Evolutionary conservation across 2,797 vertebrate species (phyloP).

Genomic region (Neopelma chrysocephalum): DNA sequence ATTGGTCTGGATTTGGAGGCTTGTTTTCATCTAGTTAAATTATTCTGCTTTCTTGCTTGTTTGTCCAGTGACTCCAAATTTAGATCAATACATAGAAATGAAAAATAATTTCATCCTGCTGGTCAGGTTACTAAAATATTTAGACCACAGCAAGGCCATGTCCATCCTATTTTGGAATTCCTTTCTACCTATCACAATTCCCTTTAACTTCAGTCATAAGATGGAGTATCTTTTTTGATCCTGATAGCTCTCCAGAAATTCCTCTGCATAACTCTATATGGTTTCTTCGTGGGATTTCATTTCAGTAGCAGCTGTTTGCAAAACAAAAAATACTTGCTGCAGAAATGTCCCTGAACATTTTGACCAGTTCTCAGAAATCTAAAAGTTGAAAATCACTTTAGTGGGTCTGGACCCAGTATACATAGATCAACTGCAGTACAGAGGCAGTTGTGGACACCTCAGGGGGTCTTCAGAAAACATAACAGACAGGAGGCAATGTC

Average conservation of each 20-base stretch:
- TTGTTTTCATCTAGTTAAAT: neutral
- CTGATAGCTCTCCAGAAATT: neutral
- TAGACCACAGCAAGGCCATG: neutral
- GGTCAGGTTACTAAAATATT: neutral
- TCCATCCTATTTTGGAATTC: neutral
- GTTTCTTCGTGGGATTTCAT: neutral
- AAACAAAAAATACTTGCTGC: neutral
- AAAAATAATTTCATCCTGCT: neutral
- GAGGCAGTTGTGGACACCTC: neutral
- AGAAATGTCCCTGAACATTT: neutral
- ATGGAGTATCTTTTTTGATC: neutral
- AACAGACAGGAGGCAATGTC: neutral
- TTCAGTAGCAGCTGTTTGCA: neutral
- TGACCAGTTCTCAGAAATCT: neutral
- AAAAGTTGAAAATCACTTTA: constrained; percentile 3
- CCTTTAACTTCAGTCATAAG: neutral
- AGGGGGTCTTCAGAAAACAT: neutral
- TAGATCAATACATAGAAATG: neutral
- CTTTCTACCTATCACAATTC: neutral
- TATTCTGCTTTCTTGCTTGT: neutral
- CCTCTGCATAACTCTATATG: neutral
- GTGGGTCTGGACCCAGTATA: neutral
- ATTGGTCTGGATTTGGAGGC: neutral
- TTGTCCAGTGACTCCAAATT: neutral
- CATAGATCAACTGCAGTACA: neutral